A percentile compares a stretch with the other conserved stretches of the same genome.
These are phyloP conservation scores for Labeo calbasu DNA, from an alignment of 2,797 vertebrate species.

Conservation along the genomic window DNA sequence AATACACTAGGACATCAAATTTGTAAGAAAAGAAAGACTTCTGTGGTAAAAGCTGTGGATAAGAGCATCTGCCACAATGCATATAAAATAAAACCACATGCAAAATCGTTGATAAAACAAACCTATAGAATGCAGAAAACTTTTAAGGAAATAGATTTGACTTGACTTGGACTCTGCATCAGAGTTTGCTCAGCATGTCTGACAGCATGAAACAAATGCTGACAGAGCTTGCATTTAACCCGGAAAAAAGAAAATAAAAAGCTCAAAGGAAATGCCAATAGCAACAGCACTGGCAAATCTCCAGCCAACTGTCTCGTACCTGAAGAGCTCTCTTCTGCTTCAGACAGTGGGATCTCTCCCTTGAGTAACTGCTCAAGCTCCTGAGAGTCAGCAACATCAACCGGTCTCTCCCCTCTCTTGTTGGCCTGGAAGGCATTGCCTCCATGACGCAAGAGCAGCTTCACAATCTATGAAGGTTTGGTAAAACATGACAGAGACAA, in stretches of 20 bases:
- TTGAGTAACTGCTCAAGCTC: conserved; percentile 94
- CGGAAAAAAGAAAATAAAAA: neutral
- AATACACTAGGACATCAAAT: neutral
- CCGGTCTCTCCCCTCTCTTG: conserved; percentile 94
- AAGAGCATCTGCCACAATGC: neutral
- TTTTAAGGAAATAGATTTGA: neutral
- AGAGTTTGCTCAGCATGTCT: neutral
- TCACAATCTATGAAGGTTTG: conserved; percentile 87
- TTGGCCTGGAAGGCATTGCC: conserved; percentile 98
- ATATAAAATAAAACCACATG: neutral
- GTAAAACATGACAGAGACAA: neutral
- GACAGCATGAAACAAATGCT: neutral
- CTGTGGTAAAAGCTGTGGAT: neutral
- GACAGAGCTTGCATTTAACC: neutral
- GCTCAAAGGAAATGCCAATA: neutral
- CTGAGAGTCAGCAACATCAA: conserved; percentile 96
- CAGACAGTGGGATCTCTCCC: conserved; percentile 90
- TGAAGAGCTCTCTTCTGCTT: conserved; percentile 93
- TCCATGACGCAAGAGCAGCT: conserved; percentile 93
- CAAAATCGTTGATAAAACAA: neutral
- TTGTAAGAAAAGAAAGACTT: neutral
- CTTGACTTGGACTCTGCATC: neutral
- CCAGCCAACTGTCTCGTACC: conserved; percentile 72
- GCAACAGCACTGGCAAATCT: neutral
- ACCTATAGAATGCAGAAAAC: neutral